Evolutionary conservation across 2,888 invertebrate species (phyloP).

Genomic region (Thymelicus lineola): DNA sequence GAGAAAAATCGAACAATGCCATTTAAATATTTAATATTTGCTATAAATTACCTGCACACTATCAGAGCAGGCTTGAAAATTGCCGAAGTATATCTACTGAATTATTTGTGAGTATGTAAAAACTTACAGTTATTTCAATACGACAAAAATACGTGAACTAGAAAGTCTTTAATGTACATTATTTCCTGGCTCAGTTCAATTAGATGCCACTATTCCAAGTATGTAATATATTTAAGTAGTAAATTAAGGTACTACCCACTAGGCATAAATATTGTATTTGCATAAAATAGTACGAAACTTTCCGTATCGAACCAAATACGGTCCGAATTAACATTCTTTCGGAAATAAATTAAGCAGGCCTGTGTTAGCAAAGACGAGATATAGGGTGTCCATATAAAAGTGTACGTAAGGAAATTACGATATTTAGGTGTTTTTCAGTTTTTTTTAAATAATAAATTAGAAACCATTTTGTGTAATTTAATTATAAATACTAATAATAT

Average conservation of each 20-base stretch:
- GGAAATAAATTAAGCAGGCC: constrained; percentile 59
- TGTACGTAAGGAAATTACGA: background rate
- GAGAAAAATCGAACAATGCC: no score
- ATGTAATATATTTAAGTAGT: constrained; percentile 12
- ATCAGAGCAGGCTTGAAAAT: no score
- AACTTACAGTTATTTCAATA: background rate
- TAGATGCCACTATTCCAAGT: background rate
- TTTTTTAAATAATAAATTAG: no score
- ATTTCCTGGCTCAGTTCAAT: no score
- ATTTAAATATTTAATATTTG: no score
- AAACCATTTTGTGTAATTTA: no score
- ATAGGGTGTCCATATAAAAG: constrained; percentile 45
- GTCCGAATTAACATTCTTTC: constrained; percentile 61
- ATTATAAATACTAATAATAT: no score
- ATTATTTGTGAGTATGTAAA: background rate
- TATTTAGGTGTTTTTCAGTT: no score
- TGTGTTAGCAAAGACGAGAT: constrained; percentile 48
- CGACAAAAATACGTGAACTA: no score
- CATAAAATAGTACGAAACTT: constrained; percentile 49
- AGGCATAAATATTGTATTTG: constrained; percentile 46
- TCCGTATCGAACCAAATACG: constrained; percentile 53
- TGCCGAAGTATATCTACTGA: background rate
- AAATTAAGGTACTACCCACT: constrained; percentile 38
- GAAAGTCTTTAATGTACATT: no score
- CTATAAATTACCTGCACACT: no score